Evolutionary conservation across 2,888 invertebrate species (phyloP).

Genomic region (Leptopilina syphax): DNA sequence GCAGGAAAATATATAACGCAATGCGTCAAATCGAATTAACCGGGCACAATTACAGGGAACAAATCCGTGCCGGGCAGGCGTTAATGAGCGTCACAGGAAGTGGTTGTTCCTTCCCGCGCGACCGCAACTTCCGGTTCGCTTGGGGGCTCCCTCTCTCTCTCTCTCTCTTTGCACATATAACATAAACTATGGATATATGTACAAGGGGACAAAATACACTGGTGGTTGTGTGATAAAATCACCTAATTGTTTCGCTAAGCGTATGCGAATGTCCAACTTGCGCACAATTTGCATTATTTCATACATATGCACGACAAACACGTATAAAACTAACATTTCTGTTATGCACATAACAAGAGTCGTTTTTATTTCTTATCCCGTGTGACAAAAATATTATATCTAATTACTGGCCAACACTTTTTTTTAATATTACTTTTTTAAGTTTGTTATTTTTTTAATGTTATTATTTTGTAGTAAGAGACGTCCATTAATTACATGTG

Average conservation of each 20-base stretch:
- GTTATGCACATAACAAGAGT: neutral
- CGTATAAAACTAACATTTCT: neutral
- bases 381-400: neutral
- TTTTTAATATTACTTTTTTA: too few species aligned
- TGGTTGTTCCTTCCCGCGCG: constrained; percentile 56
- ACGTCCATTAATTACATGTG: too few species aligned
- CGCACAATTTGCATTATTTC: constrained; percentile 27
- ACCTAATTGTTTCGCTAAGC: constrained; percentile 77
- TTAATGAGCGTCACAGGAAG: constrained; percentile 76
- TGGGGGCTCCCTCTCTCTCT: constrained; percentile 64
- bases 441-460: too few species aligned
- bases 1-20: constrained; percentile 58
- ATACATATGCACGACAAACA: constrained; percentile 26
- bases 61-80: constrained; percentile 74
- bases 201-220: constrained; percentile 68
- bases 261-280: constrained; percentile 74
- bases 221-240: constrained; percentile 74
- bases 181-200: constrained; percentile 47
- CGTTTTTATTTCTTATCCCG: neutral
- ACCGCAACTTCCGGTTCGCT: constrained; percentile 72
- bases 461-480: too few species aligned
- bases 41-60: constrained; percentile 72
- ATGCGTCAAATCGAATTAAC: constrained; percentile 73
- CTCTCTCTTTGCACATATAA: constrained; percentile 44
- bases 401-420: neutral